Base-by-base conservation (phyloP, 2,888 invertebrate species). In the Cyaniris semiargus region DNA sequence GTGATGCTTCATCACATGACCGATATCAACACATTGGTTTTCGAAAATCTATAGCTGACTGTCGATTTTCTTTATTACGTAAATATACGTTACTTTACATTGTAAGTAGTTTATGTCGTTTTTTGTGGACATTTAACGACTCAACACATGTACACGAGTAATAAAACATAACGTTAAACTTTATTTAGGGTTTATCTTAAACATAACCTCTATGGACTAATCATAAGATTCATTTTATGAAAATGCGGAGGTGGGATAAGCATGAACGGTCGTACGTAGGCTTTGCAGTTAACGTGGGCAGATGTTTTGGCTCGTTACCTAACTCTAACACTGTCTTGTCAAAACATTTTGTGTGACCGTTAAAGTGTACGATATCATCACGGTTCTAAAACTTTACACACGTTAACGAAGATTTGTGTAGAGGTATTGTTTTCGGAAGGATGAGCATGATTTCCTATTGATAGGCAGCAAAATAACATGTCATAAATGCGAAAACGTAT, bases 121-220 rank as follows among this genome's bases (percentile, higher is more conserved):
- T 71, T 71, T 71, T 38, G 71, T 71, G n/a, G 66, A 66, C 66
- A 5, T 66, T 66, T 66, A 66, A 66, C 66, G 66, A 66, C 66
- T 66, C 27, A 21, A 66, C 66, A 66, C 66, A 27, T 66, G 66
- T 31, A 66, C 66, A 66, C 60, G 60, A 60, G 66, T 31, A 15
- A 66, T 66, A 66, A 66, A 66, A 66, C 15, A 66, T 66, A 27
- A 66, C 66, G 66, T 66, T 60, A 23, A 60, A 23, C 60, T 66
- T 53, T 53, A 18, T 18, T 1, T 1, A 53, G 5, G 18, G 13
- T 18, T 53, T 53, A 44, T 44, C 5, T 53, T 53, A 18, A 53
- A 34, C 34, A 34, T 7, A 34, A 18, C 53, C 15, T 18, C 18
- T 53, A 5, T 53, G 53, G 13, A 3, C 5, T 0, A 4, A 53